These are phyloP conservation scores for Danio choprae DNA, from an alignment of 2,797 vertebrate species.

Conservation along the genomic window DNA sequence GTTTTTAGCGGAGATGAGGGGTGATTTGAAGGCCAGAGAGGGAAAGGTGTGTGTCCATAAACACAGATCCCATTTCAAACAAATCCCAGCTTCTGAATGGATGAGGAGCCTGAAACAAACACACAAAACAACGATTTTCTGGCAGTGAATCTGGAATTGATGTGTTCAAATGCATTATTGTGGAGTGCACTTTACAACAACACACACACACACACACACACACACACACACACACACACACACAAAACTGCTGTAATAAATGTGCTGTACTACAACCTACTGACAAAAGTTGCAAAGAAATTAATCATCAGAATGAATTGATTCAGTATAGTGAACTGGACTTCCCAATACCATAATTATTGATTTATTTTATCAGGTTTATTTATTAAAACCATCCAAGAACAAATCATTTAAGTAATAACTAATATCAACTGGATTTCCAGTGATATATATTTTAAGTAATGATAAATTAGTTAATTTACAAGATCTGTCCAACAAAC, in stretches of 20 bases:
- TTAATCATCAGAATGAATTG: no score
- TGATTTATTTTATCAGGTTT: no score
- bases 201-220: neutral
- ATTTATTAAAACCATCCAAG: no score
- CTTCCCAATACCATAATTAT: neutral
- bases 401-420: no score
- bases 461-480: neutral
- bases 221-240: neutral
- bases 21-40: conserved; percentile 44
- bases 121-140: neutral
- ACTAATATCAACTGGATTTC: no score
- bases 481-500: neutral
- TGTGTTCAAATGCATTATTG: neutral
- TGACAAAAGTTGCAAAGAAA: neutral
- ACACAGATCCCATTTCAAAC: conserved; percentile 42
- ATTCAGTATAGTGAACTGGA: neutral
- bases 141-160: neutral
- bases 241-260: neutral
- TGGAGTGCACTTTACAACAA: neutral
- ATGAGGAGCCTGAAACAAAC: neutral
- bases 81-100: conserved; percentile 12
- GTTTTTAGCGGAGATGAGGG: conserved; percentile 22
- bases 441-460: no score
- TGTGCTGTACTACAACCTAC: neutral
- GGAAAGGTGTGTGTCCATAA: conserved; percentile 48